Percentiles rank a stretch among this genome's conserved stretches.
Conservation (phyloP, 2,888 invertebrate genomes). For the Tridacna crocea region DNA sequence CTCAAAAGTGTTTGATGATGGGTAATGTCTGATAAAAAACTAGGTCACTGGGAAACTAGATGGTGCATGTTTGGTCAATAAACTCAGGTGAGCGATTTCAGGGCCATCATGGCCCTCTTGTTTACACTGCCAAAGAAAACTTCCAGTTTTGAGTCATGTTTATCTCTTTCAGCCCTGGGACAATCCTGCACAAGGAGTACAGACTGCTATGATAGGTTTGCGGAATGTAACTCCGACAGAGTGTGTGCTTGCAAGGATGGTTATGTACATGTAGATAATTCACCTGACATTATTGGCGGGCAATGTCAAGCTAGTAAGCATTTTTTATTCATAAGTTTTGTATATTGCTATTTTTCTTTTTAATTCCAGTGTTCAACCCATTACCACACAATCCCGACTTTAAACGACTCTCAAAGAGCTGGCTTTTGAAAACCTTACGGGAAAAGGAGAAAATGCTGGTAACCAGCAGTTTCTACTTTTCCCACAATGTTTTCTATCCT, state of each 20-base stretch:
- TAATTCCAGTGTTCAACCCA: not conserved
- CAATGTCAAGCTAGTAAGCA: conserved; percentile 16
- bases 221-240: not conserved
- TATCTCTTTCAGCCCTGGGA: conserved; percentile 3
- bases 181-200: not conserved
- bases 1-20: too few species aligned
- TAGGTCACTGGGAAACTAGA: too few species aligned
- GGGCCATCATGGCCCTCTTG: not conserved
- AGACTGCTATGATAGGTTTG: conserved; percentile 8
- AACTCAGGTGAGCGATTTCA: too few species aligned
- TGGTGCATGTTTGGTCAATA: too few species aligned
- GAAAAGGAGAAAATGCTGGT: not conserved
- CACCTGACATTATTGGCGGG: conserved; percentile 6
- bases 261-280: conserved; percentile 5
- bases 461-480: not conserved
- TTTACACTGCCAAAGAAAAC: not conserved
- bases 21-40: too few species aligned
- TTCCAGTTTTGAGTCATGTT: not conserved
- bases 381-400: not conserved
- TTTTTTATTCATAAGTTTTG: not conserved
- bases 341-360: too few species aligned
- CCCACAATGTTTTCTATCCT: not conserved
- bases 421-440: not conserved
- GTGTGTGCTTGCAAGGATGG: conserved; percentile 12
- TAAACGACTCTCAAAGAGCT: not conserved